Base-by-base conservation (phyloP, 2,113 vertebrate genomes). In the Trematocara marginatum region DNA sequence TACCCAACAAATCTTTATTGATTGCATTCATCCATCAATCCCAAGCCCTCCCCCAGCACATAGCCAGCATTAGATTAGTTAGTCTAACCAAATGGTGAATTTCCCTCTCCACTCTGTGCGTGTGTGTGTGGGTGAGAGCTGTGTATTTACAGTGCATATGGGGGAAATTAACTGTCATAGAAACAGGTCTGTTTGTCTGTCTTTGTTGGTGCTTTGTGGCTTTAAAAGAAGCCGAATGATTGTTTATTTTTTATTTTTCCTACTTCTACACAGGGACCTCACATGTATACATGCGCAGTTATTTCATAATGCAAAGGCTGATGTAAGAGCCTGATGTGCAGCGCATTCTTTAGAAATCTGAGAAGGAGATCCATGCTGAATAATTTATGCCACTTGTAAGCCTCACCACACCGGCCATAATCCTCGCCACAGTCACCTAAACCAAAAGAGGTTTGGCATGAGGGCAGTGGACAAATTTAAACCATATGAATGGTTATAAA, bases 301-400 rank as follows among this genome's bases (percentile, higher is more conserved):
- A 74, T 49, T 3, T 47, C 23, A 7, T 26, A 74, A 74, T 76
- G 2, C 42, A 76, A 47, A 31, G 9, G 42, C 69, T 74, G 20
- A 31, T 6, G 13, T 10, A 29, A 76, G 42, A 4, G 26, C n/a
- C 23, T 71, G 34, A 85, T n/a, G 31, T 35, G 31, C 26, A 15
- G 71, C 20, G 1, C 71, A 47, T 78, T 76, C n/a, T 85, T 79
- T 57, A 81, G 42, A 74, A 85, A 89, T 52, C 40, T 42, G 29
- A 40, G 85, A 59, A 78, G 86, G 81, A 56, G 85, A 71, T 83
- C 59, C 31, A 85, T 35, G 18, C 54, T 93, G 78, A 89, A 89
- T 86, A 66, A 92, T 89, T 89, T 89, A 89, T 59, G 49, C 3
- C 35, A 57, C 7, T 66, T 84, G 54, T 78, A 35, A 61, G 42